Conservation (phyloP, 2,888 invertebrate genomes). For the Cordilura impudica region DNA sequence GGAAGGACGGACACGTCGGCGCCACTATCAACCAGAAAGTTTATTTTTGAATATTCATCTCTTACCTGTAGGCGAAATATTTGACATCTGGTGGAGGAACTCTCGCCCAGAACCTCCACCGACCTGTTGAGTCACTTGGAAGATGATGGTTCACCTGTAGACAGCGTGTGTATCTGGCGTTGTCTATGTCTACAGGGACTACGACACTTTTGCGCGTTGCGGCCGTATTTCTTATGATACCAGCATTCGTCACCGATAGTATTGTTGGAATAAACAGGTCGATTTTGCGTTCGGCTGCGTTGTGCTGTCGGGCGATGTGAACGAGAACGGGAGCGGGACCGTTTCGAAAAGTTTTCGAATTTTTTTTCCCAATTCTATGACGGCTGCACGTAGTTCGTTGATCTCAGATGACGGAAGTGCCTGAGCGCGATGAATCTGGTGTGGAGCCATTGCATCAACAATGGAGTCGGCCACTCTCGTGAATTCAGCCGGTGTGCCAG, state of each 20-base stretch:
- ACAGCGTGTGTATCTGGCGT: too few relatives aligned
- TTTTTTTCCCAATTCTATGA: neutral
- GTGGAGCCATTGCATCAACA: neutral
- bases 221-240: slow-evolving; percentile 1
- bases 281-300: neutral
- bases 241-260: neutral
- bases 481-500: neutral
- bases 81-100: too few relatives aligned
- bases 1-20: too few relatives aligned
- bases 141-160: neutral
- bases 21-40: too few relatives aligned
- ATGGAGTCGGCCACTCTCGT: neutral
- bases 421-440: neutral
- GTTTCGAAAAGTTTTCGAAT: neutral
- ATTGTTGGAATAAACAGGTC: neutral
- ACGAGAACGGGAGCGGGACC: neutral
- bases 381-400: too few relatives aligned
- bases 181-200: neutral
- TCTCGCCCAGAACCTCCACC: neutral
- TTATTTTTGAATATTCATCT: too few relatives aligned
- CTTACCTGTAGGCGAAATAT: too few relatives aligned
- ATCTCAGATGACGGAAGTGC: too few relatives aligned
- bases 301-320: neutral
- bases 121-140: neutral
- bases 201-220: neutral